These are phyloP conservation scores for Vulpes ferrilata DNA, from an alignment of 2,113 vertebrate genomes.

Conservation along the genomic window DNA sequence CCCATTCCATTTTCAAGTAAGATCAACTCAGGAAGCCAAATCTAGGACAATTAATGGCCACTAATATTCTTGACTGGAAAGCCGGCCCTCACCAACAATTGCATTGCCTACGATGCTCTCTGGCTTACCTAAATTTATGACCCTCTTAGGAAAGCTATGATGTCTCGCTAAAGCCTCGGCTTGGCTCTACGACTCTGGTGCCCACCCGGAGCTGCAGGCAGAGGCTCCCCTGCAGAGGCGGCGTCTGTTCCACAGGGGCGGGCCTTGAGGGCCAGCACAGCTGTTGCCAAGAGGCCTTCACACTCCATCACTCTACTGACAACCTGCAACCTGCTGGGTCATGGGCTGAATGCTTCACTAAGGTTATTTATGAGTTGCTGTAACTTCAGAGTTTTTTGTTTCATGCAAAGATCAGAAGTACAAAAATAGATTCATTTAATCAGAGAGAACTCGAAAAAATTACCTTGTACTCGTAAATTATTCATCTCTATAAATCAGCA, in stretches of 20 bases:
- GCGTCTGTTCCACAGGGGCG: not conserved
- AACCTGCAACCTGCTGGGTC: not conserved
- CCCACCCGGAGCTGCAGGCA: not conserved
- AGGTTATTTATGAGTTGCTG: slow-evolving; percentile 58
- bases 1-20: slow-evolving; percentile 63
- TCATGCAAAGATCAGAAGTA: slow-evolving; percentile 42
- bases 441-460: slow-evolving; percentile 1
- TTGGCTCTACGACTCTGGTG: not conserved
- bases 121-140: slow-evolving; percentile 37
- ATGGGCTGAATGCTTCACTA: not conserved
- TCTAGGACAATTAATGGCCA: slow-evolving; percentile 24
- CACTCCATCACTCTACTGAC: slow-evolving; percentile 25
- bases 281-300: slow-evolving; percentile 3
- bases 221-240: not conserved
- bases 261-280: not conserved
- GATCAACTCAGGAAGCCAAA: slow-evolving; percentile 53
- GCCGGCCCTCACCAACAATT: not conserved
- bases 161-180: not conserved
- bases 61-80: slow-evolving; percentile 52
- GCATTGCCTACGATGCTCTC: not conserved
- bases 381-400: slow-evolving; percentile 42
- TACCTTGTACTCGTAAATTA: not conserved
- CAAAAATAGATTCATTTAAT: slow-evolving; percentile 53
- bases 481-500: not conserved
- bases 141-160: slow-evolving; percentile 67